These are phyloP conservation scores for Zenarchopterus dispar DNA, from an alignment of 2,797 vertebrate genomes.

Conservation along the genomic window DNA sequence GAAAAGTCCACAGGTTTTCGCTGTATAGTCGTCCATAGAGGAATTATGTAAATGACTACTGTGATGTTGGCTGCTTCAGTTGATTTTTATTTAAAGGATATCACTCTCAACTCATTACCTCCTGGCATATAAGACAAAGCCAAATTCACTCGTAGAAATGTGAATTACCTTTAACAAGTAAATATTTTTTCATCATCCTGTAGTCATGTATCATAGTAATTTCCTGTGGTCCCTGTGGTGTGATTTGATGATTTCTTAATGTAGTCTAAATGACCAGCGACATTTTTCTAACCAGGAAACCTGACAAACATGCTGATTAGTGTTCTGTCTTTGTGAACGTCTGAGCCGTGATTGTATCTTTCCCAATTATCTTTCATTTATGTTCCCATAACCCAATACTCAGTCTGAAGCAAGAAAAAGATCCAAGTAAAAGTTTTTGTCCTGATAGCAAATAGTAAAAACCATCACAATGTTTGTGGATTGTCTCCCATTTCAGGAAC, in stretches of 20 bases:
- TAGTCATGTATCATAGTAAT: constrained; percentile 24
- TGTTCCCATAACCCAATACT: too few relatives aligned
- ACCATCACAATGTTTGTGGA: too few relatives aligned
- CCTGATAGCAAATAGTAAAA: too few relatives aligned
- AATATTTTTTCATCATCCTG: constrained; percentile 1
- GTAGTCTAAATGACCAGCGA: constrained; percentile 53
- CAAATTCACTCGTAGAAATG: not conserved
- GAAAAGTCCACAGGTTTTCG: constrained; percentile 41
- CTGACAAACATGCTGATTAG: constrained; percentile 60
- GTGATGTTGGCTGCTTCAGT: constrained; percentile 41
- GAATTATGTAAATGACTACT: constrained; percentile 42
- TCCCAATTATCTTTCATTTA: constrained; percentile 24
- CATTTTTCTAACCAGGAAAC: constrained; percentile 65
- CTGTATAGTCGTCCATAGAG: constrained; percentile 36
- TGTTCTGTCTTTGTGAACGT: constrained; percentile 63
- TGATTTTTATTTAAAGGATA: constrained; percentile 65
- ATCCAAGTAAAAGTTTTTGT: too few relatives aligned
- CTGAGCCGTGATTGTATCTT: constrained; percentile 41
- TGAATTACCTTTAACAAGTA: not conserved
- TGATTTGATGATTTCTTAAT: constrained; percentile 42
- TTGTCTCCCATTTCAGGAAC: too few relatives aligned
- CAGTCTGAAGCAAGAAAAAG: constrained; percentile 3
- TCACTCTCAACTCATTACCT: constrained; percentile 36
- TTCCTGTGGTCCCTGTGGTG: constrained; percentile 29
- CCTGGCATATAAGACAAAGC: constrained; percentile 11